Conservation (phyloP, 2,797 vertebrate species). For the Pipistrellus nathusii region DNA sequence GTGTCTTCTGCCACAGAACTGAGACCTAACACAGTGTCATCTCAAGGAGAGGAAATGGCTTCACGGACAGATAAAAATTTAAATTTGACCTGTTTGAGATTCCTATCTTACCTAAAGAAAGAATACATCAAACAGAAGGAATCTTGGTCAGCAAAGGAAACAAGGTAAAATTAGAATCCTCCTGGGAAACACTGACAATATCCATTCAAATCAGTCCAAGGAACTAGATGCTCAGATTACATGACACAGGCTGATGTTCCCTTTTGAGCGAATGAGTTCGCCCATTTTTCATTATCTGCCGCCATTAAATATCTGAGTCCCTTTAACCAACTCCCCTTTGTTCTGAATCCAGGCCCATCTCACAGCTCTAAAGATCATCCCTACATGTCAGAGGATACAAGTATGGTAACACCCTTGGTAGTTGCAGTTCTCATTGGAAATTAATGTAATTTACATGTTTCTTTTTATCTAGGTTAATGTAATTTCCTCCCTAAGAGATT, state of each 20-base stretch:
- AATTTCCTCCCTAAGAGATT: background rate
- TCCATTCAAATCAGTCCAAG: background rate
- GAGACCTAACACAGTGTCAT: background rate
- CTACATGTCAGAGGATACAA: background rate
- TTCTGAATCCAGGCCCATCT: background rate
- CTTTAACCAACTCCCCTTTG: background rate
- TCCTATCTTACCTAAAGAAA: background rate
- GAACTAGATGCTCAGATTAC: background rate
- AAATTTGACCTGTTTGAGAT: background rate
- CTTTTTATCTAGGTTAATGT: slow-evolving; percentile 62
- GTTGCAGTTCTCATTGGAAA: slow-evolving; percentile 51
- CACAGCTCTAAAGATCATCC: slow-evolving; percentile 38
- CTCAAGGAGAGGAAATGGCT: background rate
- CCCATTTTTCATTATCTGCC: background rate
- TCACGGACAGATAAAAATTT: background rate
- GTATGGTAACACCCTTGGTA: background rate
- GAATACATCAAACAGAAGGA: background rate
- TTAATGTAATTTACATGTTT: slow-evolving; percentile 45
- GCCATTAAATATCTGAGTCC: background rate
- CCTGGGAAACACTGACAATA: background rate
- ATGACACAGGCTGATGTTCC: background rate
- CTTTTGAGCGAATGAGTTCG: background rate
- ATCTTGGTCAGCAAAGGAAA: background rate
- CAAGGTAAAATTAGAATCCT: background rate
- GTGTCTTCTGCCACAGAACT: background rate